A percentile compares a stretch with the other conserved stretches of the same genome.
Evolutionary conservation across 2,113 vertebrate genomes (phyloP).

Genomic region (Petrocephalus microphthalmus): DNA sequence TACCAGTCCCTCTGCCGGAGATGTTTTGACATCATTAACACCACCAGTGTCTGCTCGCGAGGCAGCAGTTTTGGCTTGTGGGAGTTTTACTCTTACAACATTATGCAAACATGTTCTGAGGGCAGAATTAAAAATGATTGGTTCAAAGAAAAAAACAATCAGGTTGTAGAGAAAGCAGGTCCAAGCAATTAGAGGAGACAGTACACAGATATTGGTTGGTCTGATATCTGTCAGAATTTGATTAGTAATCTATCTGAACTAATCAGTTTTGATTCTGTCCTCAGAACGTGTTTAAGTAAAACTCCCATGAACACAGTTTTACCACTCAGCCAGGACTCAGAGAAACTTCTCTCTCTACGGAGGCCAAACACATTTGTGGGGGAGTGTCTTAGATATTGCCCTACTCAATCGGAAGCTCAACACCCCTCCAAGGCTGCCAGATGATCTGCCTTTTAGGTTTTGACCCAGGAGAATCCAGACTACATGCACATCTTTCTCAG

Average conservation of each 20-base stretch:
- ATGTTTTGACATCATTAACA: neutral
- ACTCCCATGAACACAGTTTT: too few relatives aligned
- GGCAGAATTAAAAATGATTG: too few relatives aligned
- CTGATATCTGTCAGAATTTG: too few relatives aligned
- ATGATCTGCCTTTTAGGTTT: neutral
- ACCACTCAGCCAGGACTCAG: neutral
- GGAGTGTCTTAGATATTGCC: neutral
- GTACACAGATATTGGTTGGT: too few relatives aligned
- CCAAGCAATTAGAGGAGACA: too few relatives aligned
- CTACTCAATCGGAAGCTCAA: neutral
- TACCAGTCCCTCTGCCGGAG: neutral
- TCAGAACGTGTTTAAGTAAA: too few relatives aligned
- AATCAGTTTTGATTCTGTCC: too few relatives aligned
- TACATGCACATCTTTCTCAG: neutral
- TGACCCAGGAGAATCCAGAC: neutral
- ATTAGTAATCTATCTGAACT: too few relatives aligned
- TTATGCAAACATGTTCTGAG: too few relatives aligned
- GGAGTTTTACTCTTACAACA: too few relatives aligned
- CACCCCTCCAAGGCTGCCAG: neutral
- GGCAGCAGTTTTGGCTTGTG: neutral
- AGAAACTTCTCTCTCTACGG: neutral
- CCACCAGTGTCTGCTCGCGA: neutral
- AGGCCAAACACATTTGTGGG: neutral
- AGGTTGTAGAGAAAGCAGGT: too few relatives aligned
- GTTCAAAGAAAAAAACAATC: too few relatives aligned